phyloP scores from a whole-genome alignment of 2,797 vertebrate species.

The Hoplostethus atlanticus region DNA sequence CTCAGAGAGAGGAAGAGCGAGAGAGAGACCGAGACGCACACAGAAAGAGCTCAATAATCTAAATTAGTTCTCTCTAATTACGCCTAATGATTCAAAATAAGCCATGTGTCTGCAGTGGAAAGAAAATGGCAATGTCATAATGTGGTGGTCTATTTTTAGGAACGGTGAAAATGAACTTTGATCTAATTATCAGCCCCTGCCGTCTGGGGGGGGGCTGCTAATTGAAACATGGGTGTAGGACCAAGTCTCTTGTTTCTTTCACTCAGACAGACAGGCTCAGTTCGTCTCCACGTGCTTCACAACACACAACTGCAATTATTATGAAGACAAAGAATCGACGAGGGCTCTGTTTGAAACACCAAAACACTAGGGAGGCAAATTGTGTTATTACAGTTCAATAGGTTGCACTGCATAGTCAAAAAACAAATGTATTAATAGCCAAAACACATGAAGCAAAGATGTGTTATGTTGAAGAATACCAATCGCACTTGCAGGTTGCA shows the following conservation, averaged over 20 bases:
- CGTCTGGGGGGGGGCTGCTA: conserved; percentile 61
- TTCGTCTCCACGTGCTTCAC: conserved; percentile 33
- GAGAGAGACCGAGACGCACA: conserved; percentile 11
- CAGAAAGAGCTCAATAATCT: conserved; percentile 68
- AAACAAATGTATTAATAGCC: conserved; percentile 33
- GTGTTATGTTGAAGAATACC: conserved; percentile 40
- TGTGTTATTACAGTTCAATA: conserved; percentile 42
- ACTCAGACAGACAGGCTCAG: conserved; percentile 21
- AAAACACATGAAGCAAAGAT: conserved; percentile 33
- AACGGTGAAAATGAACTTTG: conserved; percentile 81
- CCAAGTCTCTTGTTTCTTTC: conserved; percentile 43
- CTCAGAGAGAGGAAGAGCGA: conserved; percentile 43
- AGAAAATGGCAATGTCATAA: conserved; percentile 77
- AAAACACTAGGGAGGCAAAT: conserved; percentile 14
- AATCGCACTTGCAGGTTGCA: conserved; percentile 37
- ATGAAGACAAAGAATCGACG: conserved; percentile 49
- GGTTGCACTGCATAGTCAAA: conserved; percentile 31
- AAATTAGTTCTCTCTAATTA: conserved; percentile 84
- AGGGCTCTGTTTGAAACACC: conserved; percentile 21
- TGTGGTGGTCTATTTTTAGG: conserved; percentile 76
- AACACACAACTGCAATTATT: conserved; percentile 22
- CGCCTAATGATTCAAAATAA: conserved; percentile 83
- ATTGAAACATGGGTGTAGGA: conserved; percentile 68
- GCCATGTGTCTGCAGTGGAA: conserved; percentile 72
- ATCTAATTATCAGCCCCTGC: conserved; percentile 80